A percentile compares a stretch with the other conserved stretches of the same genome.
These are phyloP conservation scores for Pampusana beccarii DNA, from an alignment of 2,113 vertebrate genomes.

Conservation along the genomic window DNA sequence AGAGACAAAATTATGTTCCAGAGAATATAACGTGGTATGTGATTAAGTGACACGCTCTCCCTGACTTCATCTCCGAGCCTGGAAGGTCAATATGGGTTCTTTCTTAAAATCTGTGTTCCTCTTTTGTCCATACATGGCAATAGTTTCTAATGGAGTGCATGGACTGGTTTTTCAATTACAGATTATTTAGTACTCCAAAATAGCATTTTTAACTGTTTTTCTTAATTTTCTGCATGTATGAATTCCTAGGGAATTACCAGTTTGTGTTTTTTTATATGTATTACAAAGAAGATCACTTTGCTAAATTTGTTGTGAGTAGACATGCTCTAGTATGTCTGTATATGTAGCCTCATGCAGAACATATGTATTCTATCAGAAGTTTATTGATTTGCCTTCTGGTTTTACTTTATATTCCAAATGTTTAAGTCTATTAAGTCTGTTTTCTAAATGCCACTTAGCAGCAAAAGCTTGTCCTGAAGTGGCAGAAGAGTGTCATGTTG, in stretches of 20 bases:
- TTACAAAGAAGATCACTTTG: not conserved
- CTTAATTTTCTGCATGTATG: not conserved
- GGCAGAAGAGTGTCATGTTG: not conserved
- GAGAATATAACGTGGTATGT: not conserved
- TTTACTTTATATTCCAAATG: not conserved
- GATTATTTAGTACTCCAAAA: not conserved
- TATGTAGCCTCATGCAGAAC: not conserved
- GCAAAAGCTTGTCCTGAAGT: not conserved
- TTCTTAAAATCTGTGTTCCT: not conserved
- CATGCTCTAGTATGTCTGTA: not conserved
- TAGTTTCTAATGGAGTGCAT: not conserved
- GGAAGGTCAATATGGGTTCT: not conserved
- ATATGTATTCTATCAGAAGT: not conserved
- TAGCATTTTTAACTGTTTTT: not conserved
- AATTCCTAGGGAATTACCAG: not conserved
- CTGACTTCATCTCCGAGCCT: not conserved
- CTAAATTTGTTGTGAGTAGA: not conserved
- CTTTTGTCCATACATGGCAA: not conserved
- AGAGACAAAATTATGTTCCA: not conserved
- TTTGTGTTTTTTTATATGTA: not conserved
- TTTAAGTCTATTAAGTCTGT: not conserved
- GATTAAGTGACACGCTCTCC: not conserved
- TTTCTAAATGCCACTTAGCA: not conserved
- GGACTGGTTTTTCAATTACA: not conserved
- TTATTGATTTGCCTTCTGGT: not conserved